A percentile compares a stretch with the other conserved stretches of the same genome.
These are phyloP conservation scores for Formicarius rufipectus DNA, from an alignment of 2,113 vertebrate species.

Conservation along the genomic window DNA sequence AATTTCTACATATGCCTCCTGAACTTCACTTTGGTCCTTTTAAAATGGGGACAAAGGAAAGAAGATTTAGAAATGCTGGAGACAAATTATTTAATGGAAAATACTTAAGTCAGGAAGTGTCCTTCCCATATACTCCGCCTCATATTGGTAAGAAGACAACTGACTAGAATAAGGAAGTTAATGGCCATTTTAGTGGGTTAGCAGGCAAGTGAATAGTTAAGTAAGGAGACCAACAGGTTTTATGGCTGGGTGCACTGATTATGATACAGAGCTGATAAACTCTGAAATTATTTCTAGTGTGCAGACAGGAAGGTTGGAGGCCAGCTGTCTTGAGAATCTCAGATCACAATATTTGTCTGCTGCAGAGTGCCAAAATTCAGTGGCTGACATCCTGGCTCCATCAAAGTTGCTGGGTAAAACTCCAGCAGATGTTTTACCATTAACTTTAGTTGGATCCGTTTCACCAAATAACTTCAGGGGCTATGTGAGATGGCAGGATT, in stretches of 20 bases:
- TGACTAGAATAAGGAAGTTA: background rate
- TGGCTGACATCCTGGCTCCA: conserved; percentile 60
- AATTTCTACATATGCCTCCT: conserved; percentile 5
- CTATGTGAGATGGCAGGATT: conserved; percentile 55
- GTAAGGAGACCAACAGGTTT: conserved; percentile 13
- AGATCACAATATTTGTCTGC: conserved; percentile 60
- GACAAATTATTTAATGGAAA: conserved; percentile 49
- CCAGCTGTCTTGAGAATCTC: conserved; percentile 66
- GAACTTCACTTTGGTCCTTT: conserved; percentile 1
- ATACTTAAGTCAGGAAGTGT: conserved; percentile 37
- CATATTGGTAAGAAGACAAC: background rate
- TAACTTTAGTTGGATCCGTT: conserved; percentile 55
- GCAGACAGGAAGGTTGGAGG: conserved; percentile 62
- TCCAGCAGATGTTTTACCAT: conserved; percentile 66
- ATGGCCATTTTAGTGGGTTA: background rate
- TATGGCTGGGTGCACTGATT: conserved; percentile 44
- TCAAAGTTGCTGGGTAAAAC: conserved; percentile 61
- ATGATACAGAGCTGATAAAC: conserved; percentile 56
- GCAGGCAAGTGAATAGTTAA: conserved; percentile 33
- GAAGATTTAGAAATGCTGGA: conserved; percentile 58
- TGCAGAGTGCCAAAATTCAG: conserved; percentile 58
- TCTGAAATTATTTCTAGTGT: conserved; percentile 45
- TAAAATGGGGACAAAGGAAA: conserved; percentile 44
- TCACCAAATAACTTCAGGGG: conserved; percentile 50
- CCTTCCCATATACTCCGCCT: conserved; percentile 52